Conservation (phyloP, 2,888 invertebrate genomes). For the Osmoderma eremita region DNA sequence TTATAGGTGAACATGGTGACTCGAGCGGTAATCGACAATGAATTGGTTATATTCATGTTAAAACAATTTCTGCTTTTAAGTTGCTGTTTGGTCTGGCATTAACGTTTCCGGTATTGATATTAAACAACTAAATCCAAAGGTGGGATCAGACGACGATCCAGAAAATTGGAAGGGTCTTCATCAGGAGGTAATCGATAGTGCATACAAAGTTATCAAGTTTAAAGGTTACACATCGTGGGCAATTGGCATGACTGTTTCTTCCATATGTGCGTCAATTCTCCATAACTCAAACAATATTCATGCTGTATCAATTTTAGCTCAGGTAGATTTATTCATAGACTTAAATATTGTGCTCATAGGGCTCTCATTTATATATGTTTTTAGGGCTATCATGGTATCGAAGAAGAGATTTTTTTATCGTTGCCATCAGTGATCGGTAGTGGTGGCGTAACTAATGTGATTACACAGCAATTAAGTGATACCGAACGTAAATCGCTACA, state of each 20-base stretch:
- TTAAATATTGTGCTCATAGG: neutral
- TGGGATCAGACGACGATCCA: slow-evolving; percentile 77
- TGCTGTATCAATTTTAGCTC: slow-evolving; percentile 80
- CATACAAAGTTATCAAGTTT: slow-evolving; percentile 86
- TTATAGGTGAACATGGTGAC: slow-evolving; percentile 95
- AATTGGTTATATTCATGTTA: neutral
- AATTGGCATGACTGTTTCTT: slow-evolving; percentile 82
- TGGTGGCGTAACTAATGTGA: slow-evolving; percentile 76
- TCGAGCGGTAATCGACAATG: slow-evolving; percentile 56
- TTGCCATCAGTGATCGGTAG: slow-evolving; percentile 81
- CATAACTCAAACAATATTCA: slow-evolving; percentile 79
- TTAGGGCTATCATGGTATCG: slow-evolving; percentile 83
- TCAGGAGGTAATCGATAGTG: slow-evolving; percentile 84
- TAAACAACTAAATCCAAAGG: slow-evolving; percentile 77
- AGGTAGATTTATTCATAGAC: slow-evolving; percentile 67
- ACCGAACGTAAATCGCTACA: slow-evolving; percentile 71
- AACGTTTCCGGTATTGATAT: slow-evolving; percentile 90
- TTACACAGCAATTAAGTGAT: slow-evolving; percentile 76
- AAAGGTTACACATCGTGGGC: slow-evolving; percentile 95
- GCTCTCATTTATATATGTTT: slow-evolving; percentile 44
- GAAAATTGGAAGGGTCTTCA: slow-evolving; percentile 86
- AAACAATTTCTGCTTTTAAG: slow-evolving; percentile 61
- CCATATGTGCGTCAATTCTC: slow-evolving; percentile 65
- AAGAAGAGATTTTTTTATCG: slow-evolving; percentile 86
- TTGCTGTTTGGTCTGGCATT: slow-evolving; percentile 94